These are phyloP conservation scores for Pteruthius melanotis DNA, from an alignment of 2,113 vertebrate genomes.

Conservation along the genomic window DNA sequence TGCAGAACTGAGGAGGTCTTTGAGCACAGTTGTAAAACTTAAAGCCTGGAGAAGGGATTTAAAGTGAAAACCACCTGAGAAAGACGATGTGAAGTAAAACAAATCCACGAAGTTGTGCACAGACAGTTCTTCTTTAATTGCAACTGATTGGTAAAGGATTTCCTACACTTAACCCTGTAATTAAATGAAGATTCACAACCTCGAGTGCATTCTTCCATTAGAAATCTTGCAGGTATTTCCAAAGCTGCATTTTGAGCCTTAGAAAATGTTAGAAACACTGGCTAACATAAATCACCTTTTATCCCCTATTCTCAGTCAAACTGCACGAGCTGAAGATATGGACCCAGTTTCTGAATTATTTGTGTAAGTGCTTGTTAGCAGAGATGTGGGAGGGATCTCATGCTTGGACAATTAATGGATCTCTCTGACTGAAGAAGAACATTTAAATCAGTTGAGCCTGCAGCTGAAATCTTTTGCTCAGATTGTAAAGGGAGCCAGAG, in stretches of 20 bases:
- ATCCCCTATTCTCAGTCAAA: neutral
- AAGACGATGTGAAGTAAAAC: neutral
- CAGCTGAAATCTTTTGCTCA: neutral
- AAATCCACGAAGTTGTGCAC: neutral
- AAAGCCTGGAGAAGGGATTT: neutral
- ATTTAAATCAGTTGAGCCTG: neutral
- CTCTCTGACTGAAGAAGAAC: neutral
- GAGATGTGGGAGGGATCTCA: neutral
- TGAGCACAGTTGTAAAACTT: neutral
- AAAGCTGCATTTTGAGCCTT: neutral
- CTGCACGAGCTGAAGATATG: neutral
- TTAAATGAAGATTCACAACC: slow-evolving; percentile 2
- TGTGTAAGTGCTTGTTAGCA: neutral
- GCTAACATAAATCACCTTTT: neutral
- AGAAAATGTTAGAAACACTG: neutral
- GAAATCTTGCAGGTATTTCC: neutral
- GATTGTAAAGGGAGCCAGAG: neutral
- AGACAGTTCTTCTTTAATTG: slow-evolving; percentile 22
- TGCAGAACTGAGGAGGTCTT: neutral
- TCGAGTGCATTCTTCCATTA: neutral
- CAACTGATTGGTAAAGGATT: slow-evolving; percentile 3
- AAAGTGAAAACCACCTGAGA: neutral
- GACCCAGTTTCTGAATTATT: neutral
- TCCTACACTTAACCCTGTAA: neutral
- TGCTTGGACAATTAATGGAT: neutral